These are phyloP conservation scores for Pseudomyrmex dendroicus DNA, from an alignment of 1,140 invertebrate species.

Conservation along the genomic window DNA sequence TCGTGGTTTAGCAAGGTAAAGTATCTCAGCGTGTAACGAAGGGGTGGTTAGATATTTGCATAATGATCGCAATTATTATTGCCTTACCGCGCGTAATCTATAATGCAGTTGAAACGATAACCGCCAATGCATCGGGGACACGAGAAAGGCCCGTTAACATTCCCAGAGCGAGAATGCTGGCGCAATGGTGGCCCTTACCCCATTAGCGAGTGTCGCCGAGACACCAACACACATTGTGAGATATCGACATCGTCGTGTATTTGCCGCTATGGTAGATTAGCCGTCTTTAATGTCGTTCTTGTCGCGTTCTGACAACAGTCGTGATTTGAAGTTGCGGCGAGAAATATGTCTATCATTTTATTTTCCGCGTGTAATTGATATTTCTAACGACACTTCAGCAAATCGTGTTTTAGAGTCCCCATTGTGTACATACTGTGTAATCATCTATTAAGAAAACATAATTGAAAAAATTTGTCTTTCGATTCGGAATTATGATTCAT, in stretches of 20 bases:
- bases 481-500: neutral
- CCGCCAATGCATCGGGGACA: slow-evolving; percentile 69
- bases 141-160: slow-evolving; percentile 73
- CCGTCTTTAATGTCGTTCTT: slow-evolving; percentile 48
- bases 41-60: slow-evolving; percentile 63
- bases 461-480: neutral
- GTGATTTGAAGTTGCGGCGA: slow-evolving; percentile 49
- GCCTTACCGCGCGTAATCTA: slow-evolving; percentile 69
- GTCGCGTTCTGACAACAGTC: slow-evolving; percentile 24
- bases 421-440: neutral
- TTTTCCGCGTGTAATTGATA: neutral
- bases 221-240: slow-evolving; percentile 46
- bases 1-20: slow-evolving; percentile 27
- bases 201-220: slow-evolving; percentile 47
- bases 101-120: slow-evolving; percentile 71
- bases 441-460: neutral
- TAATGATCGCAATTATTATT: slow-evolving; percentile 76
- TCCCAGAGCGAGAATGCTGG: slow-evolving; percentile 39
- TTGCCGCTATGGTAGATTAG: slow-evolving; percentile 48
- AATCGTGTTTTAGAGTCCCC: slow-evolving; percentile 18
- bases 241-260: slow-evolving; percentile 50
- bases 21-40: slow-evolving; percentile 56
- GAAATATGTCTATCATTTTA: neutral
- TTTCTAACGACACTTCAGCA: slow-evolving; percentile 1
- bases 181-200: slow-evolving; percentile 44